A percentile compares a stretch with the other conserved stretches of the same genome.
Evolutionary conservation across 2,113 vertebrate genomes (phyloP).

Genomic region (Panthera tigris): DNA sequence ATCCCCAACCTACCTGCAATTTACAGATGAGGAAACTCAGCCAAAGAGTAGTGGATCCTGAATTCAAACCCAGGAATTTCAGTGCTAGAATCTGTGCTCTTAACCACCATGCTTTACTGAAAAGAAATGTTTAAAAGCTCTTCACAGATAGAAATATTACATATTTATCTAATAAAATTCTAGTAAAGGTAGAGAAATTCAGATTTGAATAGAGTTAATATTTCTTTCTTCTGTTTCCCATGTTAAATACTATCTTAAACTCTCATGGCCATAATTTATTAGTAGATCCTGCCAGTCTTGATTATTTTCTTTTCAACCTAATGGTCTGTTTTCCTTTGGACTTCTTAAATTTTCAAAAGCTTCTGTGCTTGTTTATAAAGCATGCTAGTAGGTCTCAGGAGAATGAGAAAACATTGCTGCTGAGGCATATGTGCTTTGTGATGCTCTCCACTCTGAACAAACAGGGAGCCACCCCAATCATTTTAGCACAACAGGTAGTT

Average conservation of each 20-base stretch:
- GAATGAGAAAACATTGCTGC: not conserved
- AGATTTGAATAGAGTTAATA: not conserved
- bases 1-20: accelerated
- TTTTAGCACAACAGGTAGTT: not conserved
- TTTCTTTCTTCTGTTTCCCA: not conserved
- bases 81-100: not conserved
- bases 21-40: not conserved
- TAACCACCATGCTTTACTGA: not conserved
- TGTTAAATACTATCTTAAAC: not conserved
- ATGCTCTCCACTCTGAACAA: not conserved
- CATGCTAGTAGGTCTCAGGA: not conserved
- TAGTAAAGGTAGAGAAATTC: not conserved
- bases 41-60: not conserved
- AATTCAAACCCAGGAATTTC: not conserved
- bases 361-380: not conserved
- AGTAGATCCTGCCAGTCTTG: not conserved
- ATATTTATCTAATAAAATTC: not conserved
- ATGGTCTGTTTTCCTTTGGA: not conserved
- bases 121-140: not conserved
- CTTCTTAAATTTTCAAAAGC: not conserved
- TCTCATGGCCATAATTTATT: not conserved
- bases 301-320: not conserved
- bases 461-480: not conserved
- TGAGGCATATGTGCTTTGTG: not conserved
- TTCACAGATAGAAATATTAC: not conserved